A percentile compares a stretch with the other conserved stretches of the same genome.
Evolutionary conservation across 2,113 vertebrate genomes (phyloP).

Genomic region (Sturnira hondurensis): DNA sequence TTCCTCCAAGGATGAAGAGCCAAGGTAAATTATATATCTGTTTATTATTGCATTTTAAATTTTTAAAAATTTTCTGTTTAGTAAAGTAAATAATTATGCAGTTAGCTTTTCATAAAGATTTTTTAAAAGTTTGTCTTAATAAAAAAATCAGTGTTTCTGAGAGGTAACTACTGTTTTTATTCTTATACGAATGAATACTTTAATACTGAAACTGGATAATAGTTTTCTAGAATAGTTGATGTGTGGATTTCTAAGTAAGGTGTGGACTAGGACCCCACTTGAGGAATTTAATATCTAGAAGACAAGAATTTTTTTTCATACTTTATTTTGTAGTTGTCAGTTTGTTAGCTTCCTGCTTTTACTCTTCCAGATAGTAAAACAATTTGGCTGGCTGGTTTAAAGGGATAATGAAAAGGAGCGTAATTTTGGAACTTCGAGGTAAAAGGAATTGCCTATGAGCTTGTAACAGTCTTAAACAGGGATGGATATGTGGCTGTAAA

Average conservation of each 20-base stretch:
- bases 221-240: constrained; percentile 20
- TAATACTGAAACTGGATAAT: background rate
- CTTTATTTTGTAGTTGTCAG: constrained; percentile 19
- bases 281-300: constrained; percentile 8
- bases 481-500: background rate
- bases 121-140: constrained; percentile 25
- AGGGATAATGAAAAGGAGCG: background rate
- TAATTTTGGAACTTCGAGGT: constrained; percentile 22
- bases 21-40: constrained; percentile 85
- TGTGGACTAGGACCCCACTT: background rate
- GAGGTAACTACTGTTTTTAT: background rate
- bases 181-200: constrained; percentile 25
- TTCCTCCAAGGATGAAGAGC: constrained; percentile 95
- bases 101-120: background rate
- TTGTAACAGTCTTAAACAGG: constrained; percentile 15
- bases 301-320: background rate
- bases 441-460: background rate
- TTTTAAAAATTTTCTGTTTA: constrained; percentile 22
- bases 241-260: constrained; percentile 8
- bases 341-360: constrained; percentile 5
- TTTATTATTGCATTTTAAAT: constrained; percentile 28
- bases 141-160: constrained; percentile 31
- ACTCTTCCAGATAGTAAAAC: constrained; percentile 14
- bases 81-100: background rate
- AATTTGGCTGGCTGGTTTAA: constrained; percentile 28